Evolutionary conservation across 2,888 invertebrate genomes (phyloP).

Genomic region (Cerceris ruficornis): DNA sequence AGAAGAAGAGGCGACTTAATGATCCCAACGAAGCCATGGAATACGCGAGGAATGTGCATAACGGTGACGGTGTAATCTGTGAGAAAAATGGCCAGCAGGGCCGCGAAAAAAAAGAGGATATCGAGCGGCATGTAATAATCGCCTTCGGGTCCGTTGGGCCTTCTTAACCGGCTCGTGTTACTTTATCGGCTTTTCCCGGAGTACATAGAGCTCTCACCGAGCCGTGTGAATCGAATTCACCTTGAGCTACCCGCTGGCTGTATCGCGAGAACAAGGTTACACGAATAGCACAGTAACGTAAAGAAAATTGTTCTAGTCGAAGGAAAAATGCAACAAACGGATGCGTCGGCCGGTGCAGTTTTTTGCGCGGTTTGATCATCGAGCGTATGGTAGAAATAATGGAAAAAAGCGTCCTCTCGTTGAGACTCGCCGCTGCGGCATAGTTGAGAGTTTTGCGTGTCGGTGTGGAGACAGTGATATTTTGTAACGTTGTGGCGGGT

Average conservation of each 20-base stretch:
- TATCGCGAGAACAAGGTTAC: conserved; percentile 14
- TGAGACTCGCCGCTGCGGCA: background rate
- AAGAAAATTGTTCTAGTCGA: background rate
- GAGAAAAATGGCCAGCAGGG: conserved; percentile 44
- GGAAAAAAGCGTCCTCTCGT: background rate
- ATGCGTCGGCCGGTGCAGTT: background rate
- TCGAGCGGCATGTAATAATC: conserved; percentile 39
- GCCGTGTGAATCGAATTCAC: conserved; percentile 38
- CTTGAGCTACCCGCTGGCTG: conserved; percentile 27
- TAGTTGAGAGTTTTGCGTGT: background rate
- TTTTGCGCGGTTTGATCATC: background rate
- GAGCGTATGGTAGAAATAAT: background rate
- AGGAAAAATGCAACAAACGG: background rate
- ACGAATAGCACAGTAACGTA: background rate
- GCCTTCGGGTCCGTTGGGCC: conserved; percentile 31
- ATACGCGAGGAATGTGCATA: conserved; percentile 62
- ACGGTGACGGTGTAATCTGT: conserved; percentile 60
- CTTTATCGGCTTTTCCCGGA: conserved; percentile 30
- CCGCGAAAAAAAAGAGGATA: conserved; percentile 4
- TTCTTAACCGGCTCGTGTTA: conserved; percentile 44
- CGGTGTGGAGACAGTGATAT: background rate
- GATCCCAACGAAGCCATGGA: conserved; percentile 45
- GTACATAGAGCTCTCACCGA: conserved; percentile 1
- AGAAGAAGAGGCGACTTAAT: conserved; percentile 41
- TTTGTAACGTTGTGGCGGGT: too few species aligned